phyloP scores from a whole-genome alignment of 2,113 vertebrate species.

The Montifringilla adamsi region DNA sequence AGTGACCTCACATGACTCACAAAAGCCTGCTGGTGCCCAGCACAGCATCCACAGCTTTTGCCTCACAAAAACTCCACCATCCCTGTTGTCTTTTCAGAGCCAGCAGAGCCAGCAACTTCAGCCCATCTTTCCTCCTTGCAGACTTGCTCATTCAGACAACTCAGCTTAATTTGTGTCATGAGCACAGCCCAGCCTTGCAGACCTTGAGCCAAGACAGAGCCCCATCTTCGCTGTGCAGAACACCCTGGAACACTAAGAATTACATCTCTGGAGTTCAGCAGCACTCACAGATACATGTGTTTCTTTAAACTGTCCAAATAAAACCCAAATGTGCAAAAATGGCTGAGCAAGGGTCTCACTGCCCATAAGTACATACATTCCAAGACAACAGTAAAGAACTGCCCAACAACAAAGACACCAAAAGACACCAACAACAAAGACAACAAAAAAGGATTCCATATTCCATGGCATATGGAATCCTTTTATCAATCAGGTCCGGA shows the following conservation, averaged over 20 bases:
- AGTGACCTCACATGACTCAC: rapidly evolving
- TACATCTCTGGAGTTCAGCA: background rate
- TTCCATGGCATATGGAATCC: background rate
- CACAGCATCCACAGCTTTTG: background rate
- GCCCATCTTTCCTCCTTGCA: background rate
- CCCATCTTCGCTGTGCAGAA: background rate
- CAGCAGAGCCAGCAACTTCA: background rate
- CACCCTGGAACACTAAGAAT: background rate
- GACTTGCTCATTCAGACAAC: background rate
- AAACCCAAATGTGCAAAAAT: background rate
- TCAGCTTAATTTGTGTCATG: background rate
- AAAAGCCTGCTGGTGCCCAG: background rate
- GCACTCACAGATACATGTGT: rapidly evolving
- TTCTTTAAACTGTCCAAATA: background rate
- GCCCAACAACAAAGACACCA: background rate
- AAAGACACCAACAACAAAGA: background rate
- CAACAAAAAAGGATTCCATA: background rate
- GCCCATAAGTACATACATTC: background rate
- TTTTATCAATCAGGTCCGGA: background rate
- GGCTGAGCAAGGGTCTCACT: background rate
- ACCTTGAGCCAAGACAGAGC: background rate
- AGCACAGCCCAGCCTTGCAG: background rate
- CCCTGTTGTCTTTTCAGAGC: background rate
- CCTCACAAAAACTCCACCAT: background rate
- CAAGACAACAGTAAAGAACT: background rate